phyloP scores from a whole-genome alignment of 2,888 invertebrate species.

The Morpho helenor region DNA sequence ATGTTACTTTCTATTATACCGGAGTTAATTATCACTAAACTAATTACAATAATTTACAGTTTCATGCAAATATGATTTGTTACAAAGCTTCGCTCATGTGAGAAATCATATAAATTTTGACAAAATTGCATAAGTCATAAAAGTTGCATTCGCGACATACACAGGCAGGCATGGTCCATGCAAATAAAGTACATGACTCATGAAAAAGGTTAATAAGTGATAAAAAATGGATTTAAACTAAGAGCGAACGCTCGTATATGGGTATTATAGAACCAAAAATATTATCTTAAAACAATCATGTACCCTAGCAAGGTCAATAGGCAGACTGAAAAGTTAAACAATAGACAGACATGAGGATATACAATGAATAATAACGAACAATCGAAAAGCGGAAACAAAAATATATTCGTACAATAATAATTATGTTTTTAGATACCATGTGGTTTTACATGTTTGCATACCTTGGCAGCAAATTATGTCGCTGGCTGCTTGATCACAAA shows the following conservation, averaged over 20 bases:
- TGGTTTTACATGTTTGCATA: conserved; percentile 47
- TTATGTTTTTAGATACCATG: conserved; percentile 15
- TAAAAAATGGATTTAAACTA: too few relatives aligned
- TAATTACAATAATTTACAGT: background rate
- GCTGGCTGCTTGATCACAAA: conserved; percentile 74
- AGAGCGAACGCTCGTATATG: too few relatives aligned
- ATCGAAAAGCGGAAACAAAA: conserved; percentile 15
- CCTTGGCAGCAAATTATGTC: conserved; percentile 79
- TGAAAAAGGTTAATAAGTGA: too few relatives aligned
- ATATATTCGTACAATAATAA: conserved; percentile 10
- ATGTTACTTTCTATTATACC: background rate
- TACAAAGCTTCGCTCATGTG: conserved; percentile 2
- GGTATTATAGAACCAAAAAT: background rate
- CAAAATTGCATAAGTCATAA: conserved; percentile 3
- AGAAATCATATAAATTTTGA: background rate
- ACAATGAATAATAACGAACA: conserved; percentile 9
- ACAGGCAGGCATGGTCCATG: conserved; percentile 18
- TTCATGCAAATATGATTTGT: conserved; percentile 14
- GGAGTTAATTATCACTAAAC: background rate
- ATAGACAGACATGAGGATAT: conserved; percentile 1
- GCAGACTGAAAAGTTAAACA: conserved; percentile 1
- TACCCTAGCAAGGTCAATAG: conserved; percentile 5
- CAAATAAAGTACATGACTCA: conserved; percentile 14
- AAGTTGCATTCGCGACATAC: conserved; percentile 11
- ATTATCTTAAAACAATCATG: conserved; percentile 1